Evolutionary conservation across 1,140 invertebrate species (phyloP).

Genomic region (Melitaea cinxia): DNA sequence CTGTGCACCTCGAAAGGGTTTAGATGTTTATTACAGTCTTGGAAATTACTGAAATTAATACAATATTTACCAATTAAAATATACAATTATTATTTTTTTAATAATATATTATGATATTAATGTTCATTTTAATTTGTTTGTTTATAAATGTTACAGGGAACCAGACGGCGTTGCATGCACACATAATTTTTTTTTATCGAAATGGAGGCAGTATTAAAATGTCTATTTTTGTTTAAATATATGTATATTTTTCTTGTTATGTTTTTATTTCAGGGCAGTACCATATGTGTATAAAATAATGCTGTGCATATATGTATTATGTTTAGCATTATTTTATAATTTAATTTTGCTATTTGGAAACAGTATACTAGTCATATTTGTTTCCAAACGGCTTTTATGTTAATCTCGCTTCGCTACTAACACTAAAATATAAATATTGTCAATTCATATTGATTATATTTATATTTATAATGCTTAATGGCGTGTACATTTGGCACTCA

Average conservation of each 20-base stretch:
- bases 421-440: slow-evolving; percentile 55
- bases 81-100: background rate
- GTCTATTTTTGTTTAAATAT: slow-evolving; percentile 65
- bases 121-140: slow-evolving; percentile 1
- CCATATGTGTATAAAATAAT: slow-evolving; percentile 27
- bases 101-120: too few relatives aligned
- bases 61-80: too few relatives aligned
- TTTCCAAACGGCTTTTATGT: slow-evolving; percentile 30
- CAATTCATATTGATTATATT: slow-evolving; percentile 56
- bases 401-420: slow-evolving; percentile 53
- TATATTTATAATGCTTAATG: slow-evolving; percentile 45
- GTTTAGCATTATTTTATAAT: slow-evolving; percentile 23
- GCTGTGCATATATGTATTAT: slow-evolving; percentile 31
- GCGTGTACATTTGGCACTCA: slow-evolving; percentile 53
- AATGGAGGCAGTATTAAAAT: slow-evolving; percentile 75
- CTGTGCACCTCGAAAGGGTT: too few relatives aligned
- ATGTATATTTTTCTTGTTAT: slow-evolving; percentile 37
- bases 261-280: slow-evolving; percentile 34
- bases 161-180: slow-evolving; percentile 46
- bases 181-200: slow-evolving; percentile 58
- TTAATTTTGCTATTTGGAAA: slow-evolving; percentile 5
- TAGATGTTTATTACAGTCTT: too few relatives aligned
- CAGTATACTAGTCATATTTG: background rate
- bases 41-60: too few relatives aligned
- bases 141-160: slow-evolving; percentile 49